Conservation (phyloP, 2,113 vertebrate genomes). For the Cyanistes caeruleus region DNA sequence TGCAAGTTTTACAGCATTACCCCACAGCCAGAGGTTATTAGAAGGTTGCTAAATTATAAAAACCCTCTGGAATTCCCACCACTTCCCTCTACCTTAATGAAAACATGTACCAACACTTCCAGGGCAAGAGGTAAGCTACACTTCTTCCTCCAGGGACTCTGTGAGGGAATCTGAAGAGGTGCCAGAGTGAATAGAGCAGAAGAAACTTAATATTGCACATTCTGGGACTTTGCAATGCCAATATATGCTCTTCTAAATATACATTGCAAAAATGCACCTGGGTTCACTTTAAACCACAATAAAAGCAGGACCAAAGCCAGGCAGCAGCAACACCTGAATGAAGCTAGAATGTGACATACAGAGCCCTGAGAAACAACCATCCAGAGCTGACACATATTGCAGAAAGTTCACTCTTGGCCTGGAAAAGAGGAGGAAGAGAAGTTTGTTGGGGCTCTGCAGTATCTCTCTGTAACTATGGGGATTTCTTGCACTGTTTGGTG, state of each 20-base stretch:
- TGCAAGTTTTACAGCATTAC: neutral
- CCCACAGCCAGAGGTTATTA: neutral
- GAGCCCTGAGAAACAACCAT: neutral
- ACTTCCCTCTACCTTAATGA: neutral
- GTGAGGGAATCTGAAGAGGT: neutral
- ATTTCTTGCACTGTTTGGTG: neutral
- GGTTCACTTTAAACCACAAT: neutral
- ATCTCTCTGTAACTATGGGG: neutral
- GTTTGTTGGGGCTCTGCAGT: neutral
- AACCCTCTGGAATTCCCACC: neutral
- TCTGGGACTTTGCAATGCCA: neutral
- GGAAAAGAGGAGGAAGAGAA: neutral
- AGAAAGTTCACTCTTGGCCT: neutral
- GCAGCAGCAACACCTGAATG: neutral
- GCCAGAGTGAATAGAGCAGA: neutral
- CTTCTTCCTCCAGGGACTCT: neutral
- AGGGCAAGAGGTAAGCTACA: neutral
- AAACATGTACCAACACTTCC: rapidly evolving
- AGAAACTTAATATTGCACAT: neutral
- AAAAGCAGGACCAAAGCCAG: neutral
- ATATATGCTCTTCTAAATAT: neutral
- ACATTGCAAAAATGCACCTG: neutral
- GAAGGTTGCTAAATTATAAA: neutral
- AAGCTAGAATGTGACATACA: neutral
- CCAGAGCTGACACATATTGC: neutral